These are phyloP conservation scores for Anthopleura sola DNA, from an alignment of 64 coral and sea anemone species.

Conservation along the genomic window DNA sequence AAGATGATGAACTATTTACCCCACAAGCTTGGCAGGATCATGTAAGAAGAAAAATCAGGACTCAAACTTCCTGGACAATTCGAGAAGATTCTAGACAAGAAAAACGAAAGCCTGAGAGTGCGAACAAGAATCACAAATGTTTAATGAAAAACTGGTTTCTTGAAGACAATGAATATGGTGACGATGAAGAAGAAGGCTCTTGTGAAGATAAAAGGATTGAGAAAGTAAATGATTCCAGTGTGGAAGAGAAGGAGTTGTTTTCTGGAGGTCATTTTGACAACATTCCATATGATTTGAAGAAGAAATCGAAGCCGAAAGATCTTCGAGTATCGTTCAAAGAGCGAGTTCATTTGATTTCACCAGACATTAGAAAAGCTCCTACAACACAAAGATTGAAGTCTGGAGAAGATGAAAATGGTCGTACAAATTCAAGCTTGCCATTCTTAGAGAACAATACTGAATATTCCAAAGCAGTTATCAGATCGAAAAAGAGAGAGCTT, in stretches of 20 bases:
- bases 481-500: neutral
- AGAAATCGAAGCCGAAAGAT: neutral
- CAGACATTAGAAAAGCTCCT: neutral
- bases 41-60: neutral
- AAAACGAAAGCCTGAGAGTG: neutral
- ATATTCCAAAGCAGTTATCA: neutral
- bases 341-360: neutral
- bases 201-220: neutral
- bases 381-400: neutral
- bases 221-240: neutral
- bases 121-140: neutral
- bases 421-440: neutral
- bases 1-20: neutral
- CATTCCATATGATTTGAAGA: neutral
- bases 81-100: neutral
- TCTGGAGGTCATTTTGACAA: neutral
- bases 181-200: neutral
- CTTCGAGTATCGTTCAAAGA: conserved; percentile 1
- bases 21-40: neutral
- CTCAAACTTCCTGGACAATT: neutral
- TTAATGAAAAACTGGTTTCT: neutral
- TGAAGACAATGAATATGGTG: neutral
- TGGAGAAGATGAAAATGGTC: neutral
- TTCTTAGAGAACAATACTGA: neutral
- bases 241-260: neutral